phyloP scores from a whole-genome alignment of 2,797 vertebrate genomes.

The Chanos chanos region DNA sequence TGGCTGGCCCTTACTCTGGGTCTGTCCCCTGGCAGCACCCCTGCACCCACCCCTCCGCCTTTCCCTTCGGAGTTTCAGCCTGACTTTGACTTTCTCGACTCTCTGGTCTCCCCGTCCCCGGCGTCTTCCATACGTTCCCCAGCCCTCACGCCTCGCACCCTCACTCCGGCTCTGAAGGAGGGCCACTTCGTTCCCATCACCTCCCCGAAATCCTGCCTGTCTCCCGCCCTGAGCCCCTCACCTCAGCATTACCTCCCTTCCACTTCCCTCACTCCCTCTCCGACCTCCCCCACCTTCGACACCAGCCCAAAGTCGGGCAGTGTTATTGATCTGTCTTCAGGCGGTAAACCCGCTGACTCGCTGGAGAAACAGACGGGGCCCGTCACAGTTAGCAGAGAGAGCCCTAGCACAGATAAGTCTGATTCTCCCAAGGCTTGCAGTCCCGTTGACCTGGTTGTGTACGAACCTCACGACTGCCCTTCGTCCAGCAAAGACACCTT shows the following conservation, averaged over 20 bases:
- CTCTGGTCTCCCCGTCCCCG: conserved; percentile 28
- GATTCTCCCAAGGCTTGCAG: conserved; percentile 21
- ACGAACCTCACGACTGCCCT: conserved; percentile 35
- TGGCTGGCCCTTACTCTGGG: conserved; percentile 59
- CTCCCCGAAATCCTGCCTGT: conserved; percentile 51
- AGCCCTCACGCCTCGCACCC: conserved; percentile 32
- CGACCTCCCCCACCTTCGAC: conserved; percentile 49
- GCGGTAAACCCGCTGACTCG: conserved; percentile 3
- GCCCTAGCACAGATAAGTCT: neutral
- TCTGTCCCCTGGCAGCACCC: conserved; percentile 54
- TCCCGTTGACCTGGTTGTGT: conserved; percentile 38
- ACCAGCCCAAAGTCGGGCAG: conserved; percentile 34
- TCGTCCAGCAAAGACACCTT: conserved; percentile 33
- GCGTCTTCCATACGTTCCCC: conserved; percentile 29
- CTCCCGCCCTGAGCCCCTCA: conserved; percentile 49
- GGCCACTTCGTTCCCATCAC: conserved; percentile 57
- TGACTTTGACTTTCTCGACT: conserved; percentile 64
- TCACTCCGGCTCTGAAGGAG: conserved; percentile 47
- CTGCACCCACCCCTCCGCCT: conserved; percentile 52
- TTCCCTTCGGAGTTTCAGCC: conserved; percentile 65
- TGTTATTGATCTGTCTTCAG: conserved; percentile 40
- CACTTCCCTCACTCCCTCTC: conserved; percentile 44
- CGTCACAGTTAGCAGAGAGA: conserved; percentile 6
- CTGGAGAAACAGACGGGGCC: conserved; percentile 12
- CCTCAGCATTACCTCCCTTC: conserved; percentile 43